Evolutionary conservation across 2,888 invertebrate genomes (phyloP), one percentile per base, ranked within the genome.

Genomic region (Idaea aversata): DNA sequence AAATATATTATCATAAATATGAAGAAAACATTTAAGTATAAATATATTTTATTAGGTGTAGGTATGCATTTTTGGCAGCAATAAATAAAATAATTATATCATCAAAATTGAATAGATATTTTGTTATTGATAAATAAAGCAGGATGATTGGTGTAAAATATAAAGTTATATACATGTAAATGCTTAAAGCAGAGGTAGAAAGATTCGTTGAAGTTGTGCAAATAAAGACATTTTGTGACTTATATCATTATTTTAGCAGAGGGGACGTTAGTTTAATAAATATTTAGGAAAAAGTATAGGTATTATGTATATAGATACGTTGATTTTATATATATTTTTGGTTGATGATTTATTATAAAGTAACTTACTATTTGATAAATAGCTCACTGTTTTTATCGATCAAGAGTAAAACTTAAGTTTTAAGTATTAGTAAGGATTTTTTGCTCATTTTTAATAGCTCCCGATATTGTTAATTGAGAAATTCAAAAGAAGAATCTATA

Each of bases 151-250:
- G 36, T 36, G 36, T 36, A 36, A 10, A 10, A 36, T 36, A 36
- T 36, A 7, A 36, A 7, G 10, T 36, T 36, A 36, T 36, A 7
- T 36, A 36, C 4, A 36, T 36, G 4, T 25, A 25, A 25, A 25
- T 3, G 25, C 25, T 25, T 25, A 62, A 25, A 65, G 59, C 61
- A 70, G 75, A 78, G 73, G 73, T 77, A 78, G 75, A 68, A 70
- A 62, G 63, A 74, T 75, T 80, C 78, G 77, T 72, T 80, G 68
- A 70, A 64, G 57, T n/a, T 63, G 63, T 63, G 70, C 34, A 64
- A 67, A 62, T 61, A 6, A 61, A 62, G 65, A 34, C 34, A 59
- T 36, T 36, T 36, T 36, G 5, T 36, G 36, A 36, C 10, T 7
- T 36, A 36, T 7, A 36, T 36, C 5, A 7, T 36, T 7, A 36